Conservation (phyloP, 2,113 vertebrate species). For the Noturus placidus region DNA sequence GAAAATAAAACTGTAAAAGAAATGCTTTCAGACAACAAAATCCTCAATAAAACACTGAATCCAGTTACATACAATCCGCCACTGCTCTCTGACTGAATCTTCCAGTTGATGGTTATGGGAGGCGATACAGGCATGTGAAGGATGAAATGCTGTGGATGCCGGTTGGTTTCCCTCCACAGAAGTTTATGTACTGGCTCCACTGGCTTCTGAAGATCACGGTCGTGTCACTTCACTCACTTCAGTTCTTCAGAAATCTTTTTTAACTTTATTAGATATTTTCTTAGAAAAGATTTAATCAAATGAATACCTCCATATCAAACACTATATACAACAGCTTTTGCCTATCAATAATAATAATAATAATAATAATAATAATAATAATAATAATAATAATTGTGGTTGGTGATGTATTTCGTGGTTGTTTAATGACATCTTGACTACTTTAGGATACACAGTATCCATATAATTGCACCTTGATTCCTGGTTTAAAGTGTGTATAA, state of each 20-base stretch:
- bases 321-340: conserved; percentile 97
- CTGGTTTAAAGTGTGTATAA: conserved; percentile 80
- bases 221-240: conserved; percentile 64
- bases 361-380: conserved; percentile 61
- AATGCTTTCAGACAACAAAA: conserved; percentile 16
- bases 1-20: conserved; percentile 61
- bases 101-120: conserved; percentile 59
- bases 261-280: conserved; percentile 64
- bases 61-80: conserved; percentile 28
- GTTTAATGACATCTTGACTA: conserved; percentile 84
- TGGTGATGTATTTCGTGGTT: conserved; percentile 58
- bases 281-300: conserved; percentile 99
- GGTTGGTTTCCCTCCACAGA: conserved; percentile 68
- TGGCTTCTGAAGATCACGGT: conserved; percentile 68
- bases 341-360: conserved; percentile 68
- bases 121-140: conserved; percentile 68
- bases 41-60: conserved; percentile 1
- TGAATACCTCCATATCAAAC: conserved; percentile 99
- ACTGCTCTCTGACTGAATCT: conserved; percentile 61
- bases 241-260: conserved; percentile 78
- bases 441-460: conserved; percentile 99
- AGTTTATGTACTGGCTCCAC: conserved; percentile 72
- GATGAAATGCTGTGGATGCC: conserved; percentile 69
- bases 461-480: conserved; percentile 91
- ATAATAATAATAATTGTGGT: conserved; percentile 61